Conservation (phyloP, 2,888 invertebrate species). For the Achlya flavicornis region DNA sequence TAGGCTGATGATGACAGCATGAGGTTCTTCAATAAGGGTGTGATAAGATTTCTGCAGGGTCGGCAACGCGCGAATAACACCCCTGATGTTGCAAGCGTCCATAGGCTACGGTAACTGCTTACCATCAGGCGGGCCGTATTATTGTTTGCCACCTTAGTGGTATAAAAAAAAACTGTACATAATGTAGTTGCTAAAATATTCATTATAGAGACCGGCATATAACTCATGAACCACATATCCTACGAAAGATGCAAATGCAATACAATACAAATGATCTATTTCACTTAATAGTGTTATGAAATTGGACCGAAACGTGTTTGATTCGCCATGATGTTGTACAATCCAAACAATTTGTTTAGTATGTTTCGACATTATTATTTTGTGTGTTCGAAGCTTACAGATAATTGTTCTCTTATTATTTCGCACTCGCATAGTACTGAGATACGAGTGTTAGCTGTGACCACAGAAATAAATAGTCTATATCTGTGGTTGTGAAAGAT, state of each 20-base stretch:
- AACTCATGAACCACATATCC: not conserved
- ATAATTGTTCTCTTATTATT: conserved; percentile 2
- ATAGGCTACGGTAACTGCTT: too few species aligned
- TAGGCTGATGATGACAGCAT: too few species aligned
- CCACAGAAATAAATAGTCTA: too few species aligned
- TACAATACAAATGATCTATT: conserved; percentile 31
- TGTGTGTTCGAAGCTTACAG: conserved; percentile 1
- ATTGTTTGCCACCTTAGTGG: too few species aligned
- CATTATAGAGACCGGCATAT: not conserved
- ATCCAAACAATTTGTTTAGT: conserved; percentile 20
- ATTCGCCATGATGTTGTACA: conserved; percentile 18
- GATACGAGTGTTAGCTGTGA: not conserved
- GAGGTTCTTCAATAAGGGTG: too few species aligned
- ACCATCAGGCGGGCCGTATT: too few species aligned
- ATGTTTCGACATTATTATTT: not conserved
- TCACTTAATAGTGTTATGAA: conserved; percentile 31
- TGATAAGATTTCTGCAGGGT: too few species aligned
- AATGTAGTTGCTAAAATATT: too few species aligned
- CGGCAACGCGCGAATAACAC: too few species aligned
- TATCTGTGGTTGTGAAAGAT: not conserved
- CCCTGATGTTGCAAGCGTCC: too few species aligned
- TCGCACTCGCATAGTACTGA: not conserved
- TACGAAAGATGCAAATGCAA: conserved; percentile 26
- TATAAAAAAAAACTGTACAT: too few species aligned
- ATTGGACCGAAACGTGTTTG: conserved; percentile 26